These are phyloP conservation scores for Anoura caudifer DNA, from an alignment of 2,113 vertebrate species.

Conservation along the genomic window DNA sequence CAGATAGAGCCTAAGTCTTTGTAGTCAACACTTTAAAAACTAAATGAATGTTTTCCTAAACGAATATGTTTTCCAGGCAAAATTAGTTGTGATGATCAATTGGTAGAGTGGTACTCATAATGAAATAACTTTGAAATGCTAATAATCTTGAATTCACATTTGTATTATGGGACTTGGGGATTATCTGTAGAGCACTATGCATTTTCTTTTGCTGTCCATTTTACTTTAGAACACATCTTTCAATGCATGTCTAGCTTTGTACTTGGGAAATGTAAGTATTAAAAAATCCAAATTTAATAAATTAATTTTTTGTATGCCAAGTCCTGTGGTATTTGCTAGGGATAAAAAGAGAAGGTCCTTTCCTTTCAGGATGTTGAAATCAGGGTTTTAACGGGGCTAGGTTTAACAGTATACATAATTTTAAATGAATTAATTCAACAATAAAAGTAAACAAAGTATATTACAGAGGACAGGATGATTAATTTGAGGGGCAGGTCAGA, in stretches of 20 bases:
- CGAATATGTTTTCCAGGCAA: not conserved
- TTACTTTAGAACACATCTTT: not conserved
- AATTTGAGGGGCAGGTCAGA: not conserved
- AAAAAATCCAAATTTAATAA: not conserved
- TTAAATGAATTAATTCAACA: not conserved
- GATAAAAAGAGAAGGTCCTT: not conserved
- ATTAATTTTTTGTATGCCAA: not conserved
- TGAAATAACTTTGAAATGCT: conserved; percentile 1
- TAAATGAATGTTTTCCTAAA: not conserved
- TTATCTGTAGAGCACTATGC: not conserved
- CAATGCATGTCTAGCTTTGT: not conserved
- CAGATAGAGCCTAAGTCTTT: not conserved
- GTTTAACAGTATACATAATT: not conserved
- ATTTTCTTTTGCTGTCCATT: not conserved
- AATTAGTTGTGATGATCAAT: not conserved
- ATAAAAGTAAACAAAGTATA: not conserved
- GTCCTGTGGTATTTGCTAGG: not conserved
- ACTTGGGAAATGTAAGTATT: not conserved
- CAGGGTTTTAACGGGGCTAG: not conserved
- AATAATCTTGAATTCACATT: not conserved
- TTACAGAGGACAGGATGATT: not conserved
- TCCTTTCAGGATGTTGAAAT: conserved; percentile 12
- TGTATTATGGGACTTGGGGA: not conserved
- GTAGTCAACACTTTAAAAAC: not conserved
- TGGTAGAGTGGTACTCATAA: not conserved